These are phyloP conservation scores for Eidolon dupreanum DNA, from an alignment of 2,797 vertebrate species.

Conservation along the genomic window DNA sequence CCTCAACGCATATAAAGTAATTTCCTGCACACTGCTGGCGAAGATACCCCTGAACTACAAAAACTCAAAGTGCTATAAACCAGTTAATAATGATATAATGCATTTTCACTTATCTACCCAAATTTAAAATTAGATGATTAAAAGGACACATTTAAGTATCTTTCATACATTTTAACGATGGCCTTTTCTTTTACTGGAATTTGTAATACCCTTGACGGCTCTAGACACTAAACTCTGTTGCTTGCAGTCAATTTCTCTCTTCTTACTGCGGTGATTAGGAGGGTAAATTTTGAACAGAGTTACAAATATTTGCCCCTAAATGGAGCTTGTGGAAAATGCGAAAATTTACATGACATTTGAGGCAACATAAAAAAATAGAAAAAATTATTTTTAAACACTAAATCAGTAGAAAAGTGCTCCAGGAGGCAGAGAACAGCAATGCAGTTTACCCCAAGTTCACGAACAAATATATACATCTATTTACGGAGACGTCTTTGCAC, in stretches of 20 bases:
- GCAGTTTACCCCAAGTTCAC: not conserved
- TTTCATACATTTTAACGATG: not conserved
- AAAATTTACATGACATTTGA: not conserved
- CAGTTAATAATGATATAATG: constrained; percentile 25
- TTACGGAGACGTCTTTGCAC: no score
- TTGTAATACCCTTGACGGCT: not conserved
- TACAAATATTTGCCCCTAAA: not conserved
- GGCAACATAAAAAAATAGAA: not conserved
- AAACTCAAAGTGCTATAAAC: constrained; percentile 42
- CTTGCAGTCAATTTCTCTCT: not conserved
- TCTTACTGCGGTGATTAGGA: no score
- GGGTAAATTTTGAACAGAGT: not conserved
- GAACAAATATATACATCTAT: not conserved
- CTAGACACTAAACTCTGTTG: not conserved
- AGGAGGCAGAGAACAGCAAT: not conserved
- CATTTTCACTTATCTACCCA: constrained; percentile 47
- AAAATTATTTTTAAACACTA: not conserved
- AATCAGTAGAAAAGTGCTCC: not conserved
- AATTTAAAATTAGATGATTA: not conserved
- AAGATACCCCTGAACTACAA: not conserved
- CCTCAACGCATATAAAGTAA: not conserved
- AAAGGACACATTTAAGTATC: not conserved
- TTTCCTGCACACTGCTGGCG: not conserved
- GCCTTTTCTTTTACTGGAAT: not conserved
- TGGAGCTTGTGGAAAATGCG: constrained; percentile 9